Percentiles rank a stretch among this genome's conserved stretches.
These are phyloP conservation scores for Pteropus rufus DNA, from an alignment of 2,797 vertebrate genomes.

Conservation along the genomic window DNA sequence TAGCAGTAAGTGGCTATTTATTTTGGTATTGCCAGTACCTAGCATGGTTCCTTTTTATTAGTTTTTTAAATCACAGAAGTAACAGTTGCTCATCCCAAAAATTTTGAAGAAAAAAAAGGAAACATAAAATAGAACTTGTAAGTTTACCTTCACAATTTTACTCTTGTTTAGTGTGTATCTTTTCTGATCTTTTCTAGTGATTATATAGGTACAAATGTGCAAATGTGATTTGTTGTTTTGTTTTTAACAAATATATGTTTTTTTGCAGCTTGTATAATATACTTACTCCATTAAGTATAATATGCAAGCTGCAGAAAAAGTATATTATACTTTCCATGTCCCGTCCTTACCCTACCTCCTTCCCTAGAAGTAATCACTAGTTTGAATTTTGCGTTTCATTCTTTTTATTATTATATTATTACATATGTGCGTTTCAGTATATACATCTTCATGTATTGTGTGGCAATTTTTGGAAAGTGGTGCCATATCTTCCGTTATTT, in stretches of 20 bases:
- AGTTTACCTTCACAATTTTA: not conserved
- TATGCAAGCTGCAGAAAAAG: too few relatives aligned
- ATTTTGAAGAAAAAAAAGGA: not conserved
- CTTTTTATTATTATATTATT: not conserved
- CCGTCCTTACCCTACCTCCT: not conserved
- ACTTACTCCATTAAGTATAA: too few relatives aligned
- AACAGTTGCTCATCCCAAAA: not conserved
- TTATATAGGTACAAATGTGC: not conserved
- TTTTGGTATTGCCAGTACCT: not conserved
- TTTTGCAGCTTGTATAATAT: not conserved
- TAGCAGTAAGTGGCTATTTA: not conserved
- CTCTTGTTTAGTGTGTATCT: not conserved
- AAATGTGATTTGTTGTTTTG: not conserved
- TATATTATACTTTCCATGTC: not conserved
- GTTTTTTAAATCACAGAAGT: not conserved
- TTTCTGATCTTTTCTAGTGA: not conserved
- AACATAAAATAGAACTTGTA: not conserved
- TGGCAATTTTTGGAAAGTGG: not conserved
- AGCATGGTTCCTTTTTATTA: not conserved
- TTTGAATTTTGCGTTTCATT: constrained; percentile 33
- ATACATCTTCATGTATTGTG: not conserved
- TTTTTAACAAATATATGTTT: not conserved
- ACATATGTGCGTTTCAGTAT: not conserved
- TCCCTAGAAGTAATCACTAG: not conserved
- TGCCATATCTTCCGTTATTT: not conserved